Base-by-base conservation (phyloP, 2,888 invertebrate species). In the Pharmacophagus antenor region DNA sequence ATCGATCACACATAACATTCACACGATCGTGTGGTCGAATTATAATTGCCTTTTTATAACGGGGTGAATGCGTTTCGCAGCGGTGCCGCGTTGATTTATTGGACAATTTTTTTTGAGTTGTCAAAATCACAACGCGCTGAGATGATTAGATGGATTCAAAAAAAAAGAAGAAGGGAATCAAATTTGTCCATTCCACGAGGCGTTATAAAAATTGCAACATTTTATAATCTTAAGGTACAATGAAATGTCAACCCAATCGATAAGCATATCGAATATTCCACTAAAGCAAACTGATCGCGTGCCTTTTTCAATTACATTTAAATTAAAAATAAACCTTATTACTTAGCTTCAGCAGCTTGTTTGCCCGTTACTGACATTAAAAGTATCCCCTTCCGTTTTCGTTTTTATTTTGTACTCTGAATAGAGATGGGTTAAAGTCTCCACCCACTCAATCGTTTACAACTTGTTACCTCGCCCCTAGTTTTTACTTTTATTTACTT, bases 1-100 rank as follows among this genome's bases (percentile, higher is more conserved):
- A 78, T 80, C 69, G 79, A 79, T 77, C 54, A 27, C 27, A n/a
- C 18, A 22, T 55, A 59, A 58, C 66, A 63, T 61, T 67, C 63
- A 57, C 63, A 65, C 65, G 62, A 67, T 69, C 66, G 65, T 65
- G 62, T 68, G 66, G 56, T 62, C 65, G 58, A 56, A 60, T 47
- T 56, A 25, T 60, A 55, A 60, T 60, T 46, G 50, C 46, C 25
- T 50, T 60, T 60, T 60, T 60, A 51, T 46, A 51, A 42, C 22
- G 46, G 60, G 60, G 50, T 25, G 46, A 44, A 50, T 55, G 54
- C 22, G 31, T 58, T 58, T 46, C 46, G n/a, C 37, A 25, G 46
- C 37, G 1, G 31, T 12, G 48, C 48, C 44, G 37, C n/a, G 41
- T 59, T 55, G 54, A 59, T 54, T 55, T 59, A 59, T 59, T 20